A percentile compares a stretch with the other conserved stretches of the same genome.
These are phyloP conservation scores for Ceratina calcarata DNA, from an alignment of 1,140 invertebrate genomes.

Conservation along the genomic window DNA sequence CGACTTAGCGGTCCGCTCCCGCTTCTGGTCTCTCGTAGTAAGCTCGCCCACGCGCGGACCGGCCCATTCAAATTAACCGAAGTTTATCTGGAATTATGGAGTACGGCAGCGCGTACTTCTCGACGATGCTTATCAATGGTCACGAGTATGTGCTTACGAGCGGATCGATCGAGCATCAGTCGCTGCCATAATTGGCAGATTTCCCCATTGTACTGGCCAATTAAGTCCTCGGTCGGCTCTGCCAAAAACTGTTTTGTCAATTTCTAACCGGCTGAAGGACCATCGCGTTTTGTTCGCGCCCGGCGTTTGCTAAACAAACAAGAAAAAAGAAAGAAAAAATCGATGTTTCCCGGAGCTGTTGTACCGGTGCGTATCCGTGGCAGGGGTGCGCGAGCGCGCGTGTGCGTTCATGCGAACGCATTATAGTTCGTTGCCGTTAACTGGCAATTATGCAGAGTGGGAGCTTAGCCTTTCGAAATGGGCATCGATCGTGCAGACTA, in stretches of 20 bases:
- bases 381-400: not conserved
- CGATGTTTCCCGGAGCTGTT: not conserved
- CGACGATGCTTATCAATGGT: conserved; percentile 35
- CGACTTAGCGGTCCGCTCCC: conserved; percentile 40
- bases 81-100: conserved; percentile 50
- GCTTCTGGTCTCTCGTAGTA: conserved; percentile 17
- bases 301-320: not conserved
- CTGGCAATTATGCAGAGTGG: conserved; percentile 70
- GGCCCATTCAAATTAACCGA: conserved; percentile 39
- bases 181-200: conserved; percentile 35
- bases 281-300: conserved; percentile 10
- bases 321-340: conserved; percentile 13
- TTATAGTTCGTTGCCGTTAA: conserved; percentile 52
- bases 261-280: conserved; percentile 11
- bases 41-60: not conserved
- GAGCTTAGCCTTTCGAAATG: conserved; percentile 65
- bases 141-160: conserved; percentile 28
- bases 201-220: conserved; percentile 17
- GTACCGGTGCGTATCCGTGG: too few relatives aligned
- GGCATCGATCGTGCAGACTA: conserved; percentile 55
- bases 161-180: conserved; percentile 37
- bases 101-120: conserved; percentile 40
- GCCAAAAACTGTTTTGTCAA: conserved; percentile 38
- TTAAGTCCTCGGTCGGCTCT: conserved; percentile 26
- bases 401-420: conserved; percentile 18